Percentiles rank a stretch among this genome's conserved stretches.
Evolutionary conservation across 53 echinoderm and acorn worm genomes (phyloP).

Genomic region (Stichopus horrens): DNA sequence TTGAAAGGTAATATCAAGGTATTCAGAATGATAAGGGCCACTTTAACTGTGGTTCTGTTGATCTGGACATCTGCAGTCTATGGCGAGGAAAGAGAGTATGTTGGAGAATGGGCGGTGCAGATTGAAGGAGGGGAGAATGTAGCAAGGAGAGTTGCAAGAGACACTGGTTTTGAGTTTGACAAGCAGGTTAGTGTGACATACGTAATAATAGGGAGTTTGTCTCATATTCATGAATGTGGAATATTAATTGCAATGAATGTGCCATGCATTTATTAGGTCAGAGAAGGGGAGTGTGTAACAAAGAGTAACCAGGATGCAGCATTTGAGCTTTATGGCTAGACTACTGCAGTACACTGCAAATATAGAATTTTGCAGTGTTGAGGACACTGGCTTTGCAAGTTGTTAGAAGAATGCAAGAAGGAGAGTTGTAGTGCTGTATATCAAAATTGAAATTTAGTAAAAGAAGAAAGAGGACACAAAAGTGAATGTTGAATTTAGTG

Average conservation of each 20-base stretch:
- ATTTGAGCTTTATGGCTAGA: no score
- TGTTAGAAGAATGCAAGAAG: no score
- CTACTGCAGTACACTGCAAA: no score
- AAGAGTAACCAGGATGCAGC: no score
- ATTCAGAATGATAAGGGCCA: not conserved
- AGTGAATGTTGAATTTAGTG: no score
- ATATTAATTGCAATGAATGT: not conserved
- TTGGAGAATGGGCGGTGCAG: slow-evolving; percentile 88
- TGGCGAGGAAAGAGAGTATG: slow-evolving; percentile 41
- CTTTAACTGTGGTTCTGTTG: not conserved
- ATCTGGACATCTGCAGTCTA: not conserved
- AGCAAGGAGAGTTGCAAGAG: slow-evolving; percentile 72
- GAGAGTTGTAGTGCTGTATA: no score
- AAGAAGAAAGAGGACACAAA: no score
- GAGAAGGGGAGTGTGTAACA: no score
- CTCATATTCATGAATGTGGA: not conserved
- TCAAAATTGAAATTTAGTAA: no score
- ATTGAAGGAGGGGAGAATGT: slow-evolving; percentile 69
- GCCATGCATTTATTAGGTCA: no score
- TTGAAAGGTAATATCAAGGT: not conserved
- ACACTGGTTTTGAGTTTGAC: slow-evolving; percentile 67
- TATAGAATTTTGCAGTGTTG: no score
- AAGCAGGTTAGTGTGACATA: slow-evolving; percentile 56
- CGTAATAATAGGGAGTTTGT: not conserved
- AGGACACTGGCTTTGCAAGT: no score